Conservation (phyloP, 2,113 vertebrate genomes). For the Galemys pyrenaicus region DNA sequence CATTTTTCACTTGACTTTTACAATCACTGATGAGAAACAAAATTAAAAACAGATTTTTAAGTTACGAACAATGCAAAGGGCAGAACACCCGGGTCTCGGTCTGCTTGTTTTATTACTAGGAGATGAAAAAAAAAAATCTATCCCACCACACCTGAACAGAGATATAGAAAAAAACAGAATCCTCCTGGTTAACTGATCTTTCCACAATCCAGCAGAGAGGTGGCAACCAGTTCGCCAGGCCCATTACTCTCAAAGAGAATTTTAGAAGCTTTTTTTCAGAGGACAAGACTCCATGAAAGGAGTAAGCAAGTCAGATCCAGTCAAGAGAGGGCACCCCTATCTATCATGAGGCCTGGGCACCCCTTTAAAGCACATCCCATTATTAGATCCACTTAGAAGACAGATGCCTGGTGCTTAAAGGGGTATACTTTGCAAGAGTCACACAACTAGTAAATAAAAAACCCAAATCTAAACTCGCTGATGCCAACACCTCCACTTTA, state of each 20-base stretch:
- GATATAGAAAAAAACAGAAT: neutral
- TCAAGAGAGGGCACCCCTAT: neutral
- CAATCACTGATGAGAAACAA: neutral
- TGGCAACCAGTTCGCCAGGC: neutral
- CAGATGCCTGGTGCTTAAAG: neutral
- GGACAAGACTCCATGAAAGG: neutral
- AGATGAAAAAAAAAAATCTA: neutral
- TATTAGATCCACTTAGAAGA: neutral
- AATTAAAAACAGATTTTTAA: neutral
- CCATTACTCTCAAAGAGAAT: neutral
- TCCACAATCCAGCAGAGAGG: neutral
- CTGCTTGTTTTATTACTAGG: neutral
- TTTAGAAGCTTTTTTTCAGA: neutral
- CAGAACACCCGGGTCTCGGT: neutral
- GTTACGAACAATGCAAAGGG: neutral
- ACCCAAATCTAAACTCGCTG: neutral
- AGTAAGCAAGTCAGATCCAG: neutral
- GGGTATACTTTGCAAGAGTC: neutral
- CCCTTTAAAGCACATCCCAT: neutral
- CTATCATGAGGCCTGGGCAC: neutral
- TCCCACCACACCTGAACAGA: neutral
- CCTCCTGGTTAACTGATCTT: neutral
- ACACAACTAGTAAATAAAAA: neutral
- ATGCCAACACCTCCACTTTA: neutral
- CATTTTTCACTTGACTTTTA: neutral